These are phyloP conservation scores for Hycleus cichorii DNA, from an alignment of 1,140 invertebrate genomes.

Conservation along the genomic window DNA sequence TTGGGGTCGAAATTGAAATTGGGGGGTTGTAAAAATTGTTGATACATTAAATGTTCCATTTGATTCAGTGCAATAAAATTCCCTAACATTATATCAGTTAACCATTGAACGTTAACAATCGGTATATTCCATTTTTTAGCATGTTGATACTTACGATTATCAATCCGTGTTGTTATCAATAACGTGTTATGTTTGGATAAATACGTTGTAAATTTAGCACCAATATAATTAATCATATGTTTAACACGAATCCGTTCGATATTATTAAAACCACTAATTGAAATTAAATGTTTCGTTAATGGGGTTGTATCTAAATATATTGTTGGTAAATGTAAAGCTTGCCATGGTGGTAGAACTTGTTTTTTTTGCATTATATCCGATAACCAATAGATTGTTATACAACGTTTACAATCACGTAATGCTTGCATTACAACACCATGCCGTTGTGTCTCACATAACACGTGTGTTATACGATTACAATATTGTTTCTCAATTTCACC, in stretches of 20 bases:
- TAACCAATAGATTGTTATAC: constrained; percentile 91
- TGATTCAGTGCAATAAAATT: constrained; percentile 74
- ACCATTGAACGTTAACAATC: constrained; percentile 87
- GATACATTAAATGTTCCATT: constrained; percentile 77
- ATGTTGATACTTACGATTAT: constrained; percentile 80
- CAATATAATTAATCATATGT: constrained; percentile 73
- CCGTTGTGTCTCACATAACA: constrained; percentile 83
- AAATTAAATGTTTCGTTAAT: constrained; percentile 62
- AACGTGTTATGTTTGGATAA: constrained; percentile 68
- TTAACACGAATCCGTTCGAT: constrained; percentile 76
- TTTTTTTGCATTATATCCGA: constrained; percentile 80
- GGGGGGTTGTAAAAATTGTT: constrained; percentile 68
- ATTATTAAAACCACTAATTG: constrained; percentile 77
- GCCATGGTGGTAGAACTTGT: constrained; percentile 78
- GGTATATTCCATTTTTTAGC: constrained; percentile 84
- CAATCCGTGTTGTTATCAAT: constrained; percentile 66
- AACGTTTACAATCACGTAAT: constrained; percentile 45
- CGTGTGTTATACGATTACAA: constrained; percentile 79
- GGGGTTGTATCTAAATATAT: constrained; percentile 71
- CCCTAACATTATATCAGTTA: constrained; percentile 88
- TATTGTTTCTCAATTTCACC: constrained; percentile 84
- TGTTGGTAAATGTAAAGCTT: constrained; percentile 83
- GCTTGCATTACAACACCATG: constrained; percentile 82
- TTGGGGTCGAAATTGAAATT: constrained; percentile 83
- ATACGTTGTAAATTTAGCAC: constrained; percentile 73